Conservation (phyloP, 2,113 vertebrate species). For the Epinephelus lanceolatus region DNA sequence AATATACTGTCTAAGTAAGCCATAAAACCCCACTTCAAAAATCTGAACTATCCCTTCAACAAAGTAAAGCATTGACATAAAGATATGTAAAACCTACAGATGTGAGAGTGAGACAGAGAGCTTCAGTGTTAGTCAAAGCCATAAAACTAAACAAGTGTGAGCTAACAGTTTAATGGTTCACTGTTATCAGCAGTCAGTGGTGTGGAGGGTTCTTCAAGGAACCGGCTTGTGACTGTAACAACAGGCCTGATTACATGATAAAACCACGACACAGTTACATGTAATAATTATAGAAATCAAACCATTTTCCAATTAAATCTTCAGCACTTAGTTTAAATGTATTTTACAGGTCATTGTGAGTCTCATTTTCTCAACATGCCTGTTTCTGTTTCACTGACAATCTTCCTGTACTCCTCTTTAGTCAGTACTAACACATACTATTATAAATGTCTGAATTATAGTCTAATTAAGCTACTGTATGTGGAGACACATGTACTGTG, state of each 20-base stretch:
- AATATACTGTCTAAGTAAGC: too few species aligned
- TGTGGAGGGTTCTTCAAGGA: background rate
- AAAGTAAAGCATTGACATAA: background rate
- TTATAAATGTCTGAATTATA: background rate
- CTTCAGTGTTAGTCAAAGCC: background rate
- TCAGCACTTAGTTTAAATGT: too few species aligned
- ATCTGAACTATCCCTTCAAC: too few species aligned
- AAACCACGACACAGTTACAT: background rate
- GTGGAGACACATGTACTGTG: background rate
- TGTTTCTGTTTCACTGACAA: background rate
- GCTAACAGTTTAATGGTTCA: conserved; percentile 17
- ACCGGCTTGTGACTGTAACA: background rate
- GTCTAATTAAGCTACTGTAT: conserved; percentile 6
- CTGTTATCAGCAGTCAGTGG: background rate
- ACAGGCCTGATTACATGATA: background rate
- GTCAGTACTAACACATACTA: background rate
- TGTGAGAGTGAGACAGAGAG: background rate
- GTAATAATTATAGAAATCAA: conserved; percentile 8
- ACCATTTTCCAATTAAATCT: background rate
- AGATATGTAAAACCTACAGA: background rate
- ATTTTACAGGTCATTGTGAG: background rate
- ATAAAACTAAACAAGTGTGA: conserved; percentile 36
- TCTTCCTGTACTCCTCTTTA: background rate
- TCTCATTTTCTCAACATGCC: background rate
- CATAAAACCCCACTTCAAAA: too few species aligned